Percentiles rank a stretch among this genome's conserved stretches.
Conservation (phyloP, 2,888 invertebrate genomes). For the Dyspetes luteomarginatus region DNA sequence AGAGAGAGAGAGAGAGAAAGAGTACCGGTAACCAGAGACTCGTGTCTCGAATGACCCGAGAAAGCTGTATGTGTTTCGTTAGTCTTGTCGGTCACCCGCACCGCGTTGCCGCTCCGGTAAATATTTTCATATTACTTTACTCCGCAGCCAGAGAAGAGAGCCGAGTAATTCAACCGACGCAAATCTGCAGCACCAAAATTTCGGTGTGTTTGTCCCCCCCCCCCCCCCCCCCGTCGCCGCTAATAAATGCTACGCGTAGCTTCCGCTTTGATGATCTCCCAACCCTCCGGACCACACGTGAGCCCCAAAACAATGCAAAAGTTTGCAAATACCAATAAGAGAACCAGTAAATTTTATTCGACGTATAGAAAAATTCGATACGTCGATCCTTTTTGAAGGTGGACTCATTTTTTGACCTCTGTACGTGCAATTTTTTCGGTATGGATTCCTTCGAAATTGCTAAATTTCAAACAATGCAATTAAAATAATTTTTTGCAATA, state of each 20-base stretch:
- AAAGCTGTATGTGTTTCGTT: background rate
- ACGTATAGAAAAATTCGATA: conserved; percentile 25
- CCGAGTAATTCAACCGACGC: conserved; percentile 79
- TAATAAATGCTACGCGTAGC: background rate
- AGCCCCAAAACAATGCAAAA: conserved; percentile 6
- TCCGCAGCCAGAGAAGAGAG: conserved; percentile 20
- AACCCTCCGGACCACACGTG: conserved; percentile 61
- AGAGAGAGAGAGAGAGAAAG: conserved; percentile 59
- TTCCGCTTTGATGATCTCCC: conserved; percentile 20
- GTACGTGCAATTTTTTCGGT: background rate
- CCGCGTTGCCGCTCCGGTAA: conserved; percentile 75
- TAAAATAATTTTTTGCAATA: too few relatives aligned
- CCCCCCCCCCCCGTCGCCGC: too few relatives aligned
- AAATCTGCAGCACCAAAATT: conserved; percentile 71
- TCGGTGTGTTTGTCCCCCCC: conserved; percentile 22
- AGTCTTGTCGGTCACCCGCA: conserved; percentile 65
- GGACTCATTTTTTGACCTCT: background rate
- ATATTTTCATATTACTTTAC: conserved; percentile 83
- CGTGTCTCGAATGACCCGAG: conserved; percentile 1
- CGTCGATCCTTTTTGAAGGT: background rate
- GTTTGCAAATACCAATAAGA: background rate
- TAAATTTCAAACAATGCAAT: too few relatives aligned
- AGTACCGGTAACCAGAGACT: conserved; percentile 43
- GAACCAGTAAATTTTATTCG: conserved; percentile 10
- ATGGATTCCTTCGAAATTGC: background rate